Base-by-base conservation (phyloP, 1,140 invertebrate species). In the Philotrypesis tridentata region DNA sequence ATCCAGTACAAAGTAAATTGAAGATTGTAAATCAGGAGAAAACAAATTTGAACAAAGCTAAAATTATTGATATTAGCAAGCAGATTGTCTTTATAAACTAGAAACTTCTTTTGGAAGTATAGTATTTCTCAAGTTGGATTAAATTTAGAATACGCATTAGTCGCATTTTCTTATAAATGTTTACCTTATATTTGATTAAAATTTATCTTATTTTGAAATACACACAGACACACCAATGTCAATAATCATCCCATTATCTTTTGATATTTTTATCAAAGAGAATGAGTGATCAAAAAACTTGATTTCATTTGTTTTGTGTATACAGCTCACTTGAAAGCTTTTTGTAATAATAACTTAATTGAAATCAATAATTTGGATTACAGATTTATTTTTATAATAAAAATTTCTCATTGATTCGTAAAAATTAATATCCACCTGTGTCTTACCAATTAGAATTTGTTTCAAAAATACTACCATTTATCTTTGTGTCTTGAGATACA, bases 1-100 rank as follows among this genome's bases (percentile, higher is more conserved):
- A n/a, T 63, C n/a, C 11, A 43, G 77, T 48, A n/a, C n/a, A 71
- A 74, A 71, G 29, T 23, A 73, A 43, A 25, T 33, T 23, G 55
- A 25, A 21, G 37, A 79, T 11, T 65, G 12, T 21, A 55, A 55
- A 21, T 55, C 21, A 55, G 3, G 48, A 17, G 17, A 55, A 48
- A n/a, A 55, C 21, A 55, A 55, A 43, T 43, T 43, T 5, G 7
- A 55, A 55, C 17, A 21, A 55, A 17, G 48, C 21, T 55, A n/a
- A 5, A 55, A 7, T 55, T n/a, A 55, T 21, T 55, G 21, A 7
- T 55, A 55, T n/a, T 17, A 55, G 21, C 21, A 55, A 21, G 7
- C 21, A n/a, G 21, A 55, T 55, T 17, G 7, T 55, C 0, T 55
- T 55, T 55, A 17, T 55, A 21, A 55, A 5, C 6, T 5, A 55